Percentiles rank a stretch among this genome's conserved stretches.
Conservation (phyloP, 2,113 vertebrate species). For the zebrafish (Danio rerio) region GRCz12tu NC_133181.1:32200001-32200500, state of each 20-base stretch:
- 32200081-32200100: not conserved
- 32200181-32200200: not conserved
- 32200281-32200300: slow-evolving; percentile 30
- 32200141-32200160: not conserved
- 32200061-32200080: not conserved
- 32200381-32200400: slow-evolving; percentile 63
- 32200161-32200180: not conserved
- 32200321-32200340: slow-evolving; percentile 78
- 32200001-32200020: no score
- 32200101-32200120: not conserved
- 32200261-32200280: slow-evolving; percentile 33
- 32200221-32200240: not conserved
- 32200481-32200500: slow-evolving; percentile 68
- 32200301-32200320: slow-evolving; percentile 31
- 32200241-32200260: not conserved
- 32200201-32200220: not conserved
- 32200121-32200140: not conserved
- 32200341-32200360: slow-evolving; percentile 57
- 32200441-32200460: slow-evolving; percentile 62
- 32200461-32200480: slow-evolving; percentile 79
- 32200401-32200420: slow-evolving; percentile 3
- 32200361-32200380: slow-evolving; percentile 3
- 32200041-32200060: not conserved
- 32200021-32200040: not conserved
- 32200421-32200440: slow-evolving; percentile 43